Evolutionary conservation across 2,113 vertebrate genomes (phyloP), one percentile per base, ranked within the genome.

Genomic region (Cavia porcellus): DNA sequence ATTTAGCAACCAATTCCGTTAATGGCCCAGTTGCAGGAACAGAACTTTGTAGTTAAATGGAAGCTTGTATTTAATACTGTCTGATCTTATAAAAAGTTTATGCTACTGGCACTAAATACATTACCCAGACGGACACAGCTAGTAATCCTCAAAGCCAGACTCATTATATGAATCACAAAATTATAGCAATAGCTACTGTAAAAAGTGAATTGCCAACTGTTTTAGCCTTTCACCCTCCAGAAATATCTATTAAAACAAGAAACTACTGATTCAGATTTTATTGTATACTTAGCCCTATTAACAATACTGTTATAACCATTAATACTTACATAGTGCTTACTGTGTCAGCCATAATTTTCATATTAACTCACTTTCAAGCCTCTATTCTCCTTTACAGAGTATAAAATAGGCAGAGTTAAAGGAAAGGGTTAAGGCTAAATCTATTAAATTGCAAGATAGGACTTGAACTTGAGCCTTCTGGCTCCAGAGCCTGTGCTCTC

Each of bases 391-490:
- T 90, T 90, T 80, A 83, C 8, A 87, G n/a, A 86, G 79, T 38
- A 84, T 57, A 74, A 96, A 72, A 96, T 25, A 96, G 64, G 47
- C 55, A 93, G 92, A 72, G 14, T 66, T 85, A 88, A 92, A 92
- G 70, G 38, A 42, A 79, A 47, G 52, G 35, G 50, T 14, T 2
- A 90, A 74, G 45, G 74, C 32, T 32, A 87, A 62, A 32, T 66
- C 59, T 83, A 68, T 59, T 52, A 87, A 81, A 72, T 32, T 42
- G 11, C 8, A 15, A 96, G 30, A 10, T 82, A 30, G 68, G 68
- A 91, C 72, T 68, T 96, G 82, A 89, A 90, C 47, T 72, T 42
- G 3, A 20, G 47, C 24, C 12, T 70, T 92, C 55, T 79, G 55
- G 87, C 68, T 81, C 47, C 74, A 80, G 57, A 30, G 5, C 68